Percentiles rank a stretch among this genome's conserved stretches.
Conservation (phyloP, 2,113 vertebrate species). For the Leptodactylus fuscus region DNA sequence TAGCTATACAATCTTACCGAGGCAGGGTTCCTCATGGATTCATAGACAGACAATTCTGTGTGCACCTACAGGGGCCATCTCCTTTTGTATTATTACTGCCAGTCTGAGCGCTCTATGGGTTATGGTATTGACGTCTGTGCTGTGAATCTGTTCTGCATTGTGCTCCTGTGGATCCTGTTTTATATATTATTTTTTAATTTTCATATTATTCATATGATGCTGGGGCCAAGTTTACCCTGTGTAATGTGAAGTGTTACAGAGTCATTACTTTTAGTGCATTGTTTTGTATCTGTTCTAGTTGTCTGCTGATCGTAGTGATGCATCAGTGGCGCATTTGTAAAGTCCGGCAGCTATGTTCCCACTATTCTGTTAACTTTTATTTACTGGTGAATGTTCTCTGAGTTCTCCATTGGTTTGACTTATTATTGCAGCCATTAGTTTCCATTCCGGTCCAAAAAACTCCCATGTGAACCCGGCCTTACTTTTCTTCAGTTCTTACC, state of each 20-base stretch:
- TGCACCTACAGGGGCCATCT: not conserved
- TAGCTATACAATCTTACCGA: not conserved
- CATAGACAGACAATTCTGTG: no score
- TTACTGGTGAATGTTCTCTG: not conserved
- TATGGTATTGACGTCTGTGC: not conserved
- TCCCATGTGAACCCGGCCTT: no score
- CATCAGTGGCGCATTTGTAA: not conserved
- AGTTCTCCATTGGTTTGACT: not conserved
- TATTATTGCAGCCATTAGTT: not conserved
- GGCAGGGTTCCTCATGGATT: no score
- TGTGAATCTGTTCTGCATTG: not conserved
- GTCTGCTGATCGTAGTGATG: not conserved
- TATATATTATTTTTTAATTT: not conserved
- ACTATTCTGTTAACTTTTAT: not conserved
- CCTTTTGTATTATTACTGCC: no score
- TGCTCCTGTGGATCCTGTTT: not conserved
- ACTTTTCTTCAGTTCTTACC: no score
- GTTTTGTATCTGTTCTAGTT: not conserved
- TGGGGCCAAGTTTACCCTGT: not conserved
- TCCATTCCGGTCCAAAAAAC: no score
- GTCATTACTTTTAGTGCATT: not conserved
- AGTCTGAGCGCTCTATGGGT: not conserved
- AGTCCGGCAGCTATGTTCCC: not conserved
- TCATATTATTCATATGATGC: not conserved
- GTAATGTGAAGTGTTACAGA: conserved; percentile 20